These are phyloP conservation scores for Ispidina lecontei DNA, from an alignment of 2,797 vertebrate genomes.

Conservation along the genomic window DNA sequence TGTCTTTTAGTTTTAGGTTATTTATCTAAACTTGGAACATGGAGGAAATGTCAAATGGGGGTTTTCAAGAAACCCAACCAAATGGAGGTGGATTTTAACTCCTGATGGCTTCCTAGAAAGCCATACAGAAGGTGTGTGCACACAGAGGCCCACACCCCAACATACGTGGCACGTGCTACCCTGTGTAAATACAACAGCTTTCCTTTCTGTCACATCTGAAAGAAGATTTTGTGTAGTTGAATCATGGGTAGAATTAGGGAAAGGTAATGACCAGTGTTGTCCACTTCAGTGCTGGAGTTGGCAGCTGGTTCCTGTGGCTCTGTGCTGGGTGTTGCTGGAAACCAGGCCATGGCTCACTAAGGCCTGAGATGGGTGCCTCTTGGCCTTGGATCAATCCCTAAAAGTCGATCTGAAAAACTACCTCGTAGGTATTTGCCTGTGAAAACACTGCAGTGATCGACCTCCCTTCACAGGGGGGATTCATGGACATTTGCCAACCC, in stretches of 20 bases:
- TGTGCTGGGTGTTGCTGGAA: background rate
- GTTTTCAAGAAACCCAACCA: background rate
- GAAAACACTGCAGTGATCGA: background rate
- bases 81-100: background rate
- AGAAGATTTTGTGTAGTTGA: background rate
- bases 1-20: background rate
- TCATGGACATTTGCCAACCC: rapidly evolving
- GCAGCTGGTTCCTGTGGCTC: background rate
- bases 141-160: background rate
- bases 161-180: background rate
- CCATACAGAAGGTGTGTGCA: background rate
- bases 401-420: background rate
- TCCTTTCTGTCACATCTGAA: background rate
- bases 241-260: background rate
- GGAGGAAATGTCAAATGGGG: background rate
- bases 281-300: background rate
- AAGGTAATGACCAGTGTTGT: background rate
- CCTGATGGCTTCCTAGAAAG: background rate
- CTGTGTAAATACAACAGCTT: background rate
- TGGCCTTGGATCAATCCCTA: background rate
- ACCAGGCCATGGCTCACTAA: background rate
- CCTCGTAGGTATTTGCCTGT: background rate
- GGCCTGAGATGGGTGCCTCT: background rate
- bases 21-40: background rate
- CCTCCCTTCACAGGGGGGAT: background rate